Percentiles rank a stretch among this genome's conserved stretches.
phyloP scores from a whole-genome alignment of 2,113 vertebrate genomes.

The mouse (Mus musculus) region DNA sequence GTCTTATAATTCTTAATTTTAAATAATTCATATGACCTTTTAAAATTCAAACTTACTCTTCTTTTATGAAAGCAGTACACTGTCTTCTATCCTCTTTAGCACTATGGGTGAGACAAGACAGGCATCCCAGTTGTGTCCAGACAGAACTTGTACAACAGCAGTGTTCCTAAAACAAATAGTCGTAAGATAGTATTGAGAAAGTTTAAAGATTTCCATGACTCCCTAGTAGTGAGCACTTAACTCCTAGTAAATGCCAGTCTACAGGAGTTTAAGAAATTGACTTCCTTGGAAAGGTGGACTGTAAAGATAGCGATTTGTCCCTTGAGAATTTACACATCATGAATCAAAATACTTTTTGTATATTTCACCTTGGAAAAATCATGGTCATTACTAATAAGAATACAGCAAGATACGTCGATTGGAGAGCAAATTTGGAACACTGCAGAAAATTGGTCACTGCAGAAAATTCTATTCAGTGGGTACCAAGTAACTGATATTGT shows the following conservation, averaged over 20 bases:
- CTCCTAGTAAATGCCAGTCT: slow-evolving; percentile 43
- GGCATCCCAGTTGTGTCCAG: neutral
- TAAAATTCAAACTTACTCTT: slow-evolving; percentile 38
- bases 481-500: neutral
- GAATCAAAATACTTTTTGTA: neutral
- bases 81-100: slow-evolving; percentile 50
- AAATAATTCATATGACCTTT: neutral
- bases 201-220: slow-evolving; percentile 33
- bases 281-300: slow-evolving; percentile 48
- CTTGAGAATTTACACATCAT: slow-evolving; percentile 39
- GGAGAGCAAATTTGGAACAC: neutral
- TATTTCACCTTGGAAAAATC: neutral
- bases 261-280: slow-evolving; percentile 33
- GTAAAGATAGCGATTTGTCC: slow-evolving; percentile 16
- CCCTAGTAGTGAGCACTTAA: neutral
- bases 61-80: neutral
- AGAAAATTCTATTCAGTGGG: slow-evolving; percentile 8
- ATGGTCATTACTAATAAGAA: slow-evolving; percentile 46
- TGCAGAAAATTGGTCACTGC: slow-evolving; percentile 22
- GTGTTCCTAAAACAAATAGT: slow-evolving; percentile 33
- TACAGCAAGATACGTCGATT: slow-evolving; percentile 26
- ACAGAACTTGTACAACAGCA: slow-evolving; percentile 18
- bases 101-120: slow-evolving; percentile 26
- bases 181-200: neutral
- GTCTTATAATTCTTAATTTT: slow-evolving; percentile 23